These are phyloP conservation scores for Scrobipalpa atriplicella DNA, from an alignment of 2,888 invertebrate species.

Conservation along the genomic window DNA sequence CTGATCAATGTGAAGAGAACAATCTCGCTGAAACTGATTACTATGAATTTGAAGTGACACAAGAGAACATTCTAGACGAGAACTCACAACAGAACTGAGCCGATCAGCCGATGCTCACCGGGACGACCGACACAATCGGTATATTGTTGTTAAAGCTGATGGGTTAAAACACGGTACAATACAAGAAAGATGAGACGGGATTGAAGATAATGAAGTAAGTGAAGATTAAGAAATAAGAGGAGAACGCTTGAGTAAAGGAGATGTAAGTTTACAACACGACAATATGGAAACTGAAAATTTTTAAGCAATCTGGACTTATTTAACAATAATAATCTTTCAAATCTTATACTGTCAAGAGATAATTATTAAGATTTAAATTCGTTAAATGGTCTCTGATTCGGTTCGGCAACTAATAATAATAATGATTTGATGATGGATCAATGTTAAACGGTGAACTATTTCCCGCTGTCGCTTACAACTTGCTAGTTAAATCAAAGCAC, in stretches of 20 bases:
- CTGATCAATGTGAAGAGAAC: too few species aligned
- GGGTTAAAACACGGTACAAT: background rate
- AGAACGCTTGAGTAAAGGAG: too few species aligned
- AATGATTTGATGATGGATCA: background rate
- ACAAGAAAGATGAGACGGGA: background rate
- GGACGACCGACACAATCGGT: conserved; percentile 21
- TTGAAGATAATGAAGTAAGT: background rate
- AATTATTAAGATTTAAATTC: too few species aligned
- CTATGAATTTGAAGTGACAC: conserved; percentile 2
- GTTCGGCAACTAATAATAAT: too few species aligned
- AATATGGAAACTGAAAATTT: background rate
- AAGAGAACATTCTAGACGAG: conserved; percentile 20
- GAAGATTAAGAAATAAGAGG: background rate
- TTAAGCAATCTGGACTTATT: too few species aligned
- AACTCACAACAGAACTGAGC: conserved; percentile 2
- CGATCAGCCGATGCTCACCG: background rate
- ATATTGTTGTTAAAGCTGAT: conserved; percentile 18
- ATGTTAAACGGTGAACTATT: background rate
- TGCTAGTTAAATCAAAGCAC: background rate
- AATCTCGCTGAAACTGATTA: background rate
- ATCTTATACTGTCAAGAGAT: too few species aligned
- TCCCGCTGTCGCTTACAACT: background rate
- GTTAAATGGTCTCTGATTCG: too few species aligned
- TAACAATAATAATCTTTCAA: too few species aligned
- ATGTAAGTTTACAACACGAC: background rate